Evolutionary conservation across 2,888 invertebrate genomes (phyloP).

Genomic region (Polydrusus cervinus): DNA sequence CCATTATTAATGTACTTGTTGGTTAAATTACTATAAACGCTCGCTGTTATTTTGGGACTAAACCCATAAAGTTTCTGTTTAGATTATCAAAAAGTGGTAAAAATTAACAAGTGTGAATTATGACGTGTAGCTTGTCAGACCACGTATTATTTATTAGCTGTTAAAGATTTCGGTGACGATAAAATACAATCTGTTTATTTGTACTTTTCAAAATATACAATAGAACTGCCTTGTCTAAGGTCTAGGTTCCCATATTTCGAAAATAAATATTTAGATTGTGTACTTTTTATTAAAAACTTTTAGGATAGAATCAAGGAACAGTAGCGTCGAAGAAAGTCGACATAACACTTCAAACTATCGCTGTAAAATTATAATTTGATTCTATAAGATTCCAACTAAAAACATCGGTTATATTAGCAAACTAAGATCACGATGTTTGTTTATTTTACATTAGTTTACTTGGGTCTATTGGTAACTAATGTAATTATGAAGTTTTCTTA

Average conservation of each 20-base stretch:
- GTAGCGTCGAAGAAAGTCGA: no score
- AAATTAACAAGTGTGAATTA: constrained; percentile 2
- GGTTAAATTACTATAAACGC: no score
- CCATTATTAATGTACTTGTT: no score
- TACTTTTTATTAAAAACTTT: background rate
- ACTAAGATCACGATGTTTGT: no score
- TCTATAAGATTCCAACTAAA: no score
- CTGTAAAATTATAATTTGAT: no score
- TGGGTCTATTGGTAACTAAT: no score
- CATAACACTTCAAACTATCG: no score
- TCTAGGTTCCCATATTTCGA: constrained; percentile 38
- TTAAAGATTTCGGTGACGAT: constrained; percentile 1
- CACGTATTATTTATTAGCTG: constrained; percentile 25
- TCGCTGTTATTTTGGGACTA: no score
- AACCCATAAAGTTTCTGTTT: constrained; percentile 11
- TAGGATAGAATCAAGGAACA: background rate
- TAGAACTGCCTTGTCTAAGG: constrained; percentile 38
- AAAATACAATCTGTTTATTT: constrained; percentile 22
- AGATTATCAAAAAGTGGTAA: constrained; percentile 5
- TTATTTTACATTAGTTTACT: no score
- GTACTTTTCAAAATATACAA: constrained; percentile 27
- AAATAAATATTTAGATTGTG: constrained; percentile 17
- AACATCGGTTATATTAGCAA: no score
- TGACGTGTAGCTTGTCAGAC: background rate
- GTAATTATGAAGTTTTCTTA: no score